These are phyloP conservation scores for Cirrhinus molitorella DNA, from an alignment of 2,797 vertebrate species.

Conservation along the genomic window DNA sequence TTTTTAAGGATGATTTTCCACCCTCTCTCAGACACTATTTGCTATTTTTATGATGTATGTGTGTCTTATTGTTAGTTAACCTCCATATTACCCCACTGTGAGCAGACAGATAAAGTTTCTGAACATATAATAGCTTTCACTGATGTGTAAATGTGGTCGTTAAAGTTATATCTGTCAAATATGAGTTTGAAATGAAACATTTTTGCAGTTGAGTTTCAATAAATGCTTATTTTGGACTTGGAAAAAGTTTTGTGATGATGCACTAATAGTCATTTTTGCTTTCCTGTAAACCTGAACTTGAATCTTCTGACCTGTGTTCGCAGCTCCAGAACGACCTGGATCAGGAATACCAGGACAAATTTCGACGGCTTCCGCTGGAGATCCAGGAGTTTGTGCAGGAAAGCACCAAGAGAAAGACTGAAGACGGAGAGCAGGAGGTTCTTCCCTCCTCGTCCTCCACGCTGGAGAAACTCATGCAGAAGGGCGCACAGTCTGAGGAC, in stretches of 20 bases:
- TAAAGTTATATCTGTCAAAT: neutral
- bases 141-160: neutral
- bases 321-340: slow-evolving; percentile 94
- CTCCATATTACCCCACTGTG: neutral
- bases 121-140: neutral
- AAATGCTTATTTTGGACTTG: neutral
- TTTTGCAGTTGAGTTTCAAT: neutral
- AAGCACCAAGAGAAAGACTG: slow-evolving; percentile 88
- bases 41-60: neutral
- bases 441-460: slow-evolving; percentile 78
- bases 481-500: slow-evolving; percentile 68
- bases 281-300: neutral
- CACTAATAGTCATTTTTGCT: neutral
- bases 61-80: neutral
- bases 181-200: neutral
- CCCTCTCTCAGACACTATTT: neutral
- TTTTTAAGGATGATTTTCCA: neutral
- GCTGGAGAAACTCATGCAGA: slow-evolving; percentile 87
- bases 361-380: slow-evolving; percentile 93
- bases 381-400: slow-evolving; percentile 97
- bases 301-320: slow-evolving; percentile 45
- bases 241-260: neutral
- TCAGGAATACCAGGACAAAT: slow-evolving; percentile 97
- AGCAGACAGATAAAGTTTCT: neutral
- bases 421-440: slow-evolving; percentile 86